Conservation (phyloP, 2,113 vertebrate species). For the Neolamprologus sp. region DNA sequence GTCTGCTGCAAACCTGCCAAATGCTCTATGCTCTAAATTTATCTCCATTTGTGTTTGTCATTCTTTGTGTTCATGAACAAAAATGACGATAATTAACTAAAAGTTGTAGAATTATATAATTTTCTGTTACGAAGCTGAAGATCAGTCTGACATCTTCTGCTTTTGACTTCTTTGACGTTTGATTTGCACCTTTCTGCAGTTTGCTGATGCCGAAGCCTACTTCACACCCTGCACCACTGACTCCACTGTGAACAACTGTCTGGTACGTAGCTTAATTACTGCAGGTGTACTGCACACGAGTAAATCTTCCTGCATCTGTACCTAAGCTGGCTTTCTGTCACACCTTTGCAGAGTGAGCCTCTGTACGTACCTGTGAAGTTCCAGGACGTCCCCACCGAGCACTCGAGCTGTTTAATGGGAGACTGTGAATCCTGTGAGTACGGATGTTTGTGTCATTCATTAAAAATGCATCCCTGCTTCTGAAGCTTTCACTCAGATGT, state of each 20-base stretch:
- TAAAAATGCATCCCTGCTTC: neutral
- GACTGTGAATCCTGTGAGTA: constrained; percentile 82
- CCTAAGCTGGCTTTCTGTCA: neutral
- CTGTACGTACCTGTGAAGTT: constrained; percentile 95
- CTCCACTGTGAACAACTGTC: constrained; percentile 77
- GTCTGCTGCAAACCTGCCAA: accelerated
- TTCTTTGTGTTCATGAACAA: neutral
- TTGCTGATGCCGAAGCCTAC: constrained; percentile 88
- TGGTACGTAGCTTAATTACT: constrained; percentile 73
- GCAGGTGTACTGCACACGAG: neutral
- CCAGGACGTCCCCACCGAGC: constrained; percentile 83
- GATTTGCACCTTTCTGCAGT: constrained; percentile 61
- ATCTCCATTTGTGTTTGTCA: neutral
- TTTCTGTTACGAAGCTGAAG: neutral
- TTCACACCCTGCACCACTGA: constrained; percentile 84
- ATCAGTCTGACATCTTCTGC: neutral
- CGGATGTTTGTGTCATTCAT: neutral
- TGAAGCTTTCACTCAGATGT: neutral
- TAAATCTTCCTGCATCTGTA: neutral
- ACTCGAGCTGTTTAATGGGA: constrained; percentile 57
- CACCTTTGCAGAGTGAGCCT: constrained; percentile 83
- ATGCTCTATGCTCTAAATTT: neutral
- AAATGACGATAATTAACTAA: neutral
- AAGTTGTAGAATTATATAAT: neutral
- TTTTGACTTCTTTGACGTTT: neutral